Percentiles rank a stretch among this genome's conserved stretches.
phyloP scores from a whole-genome alignment of 1,140 invertebrate genomes.

The Dinoponera quadriceps region DNA sequence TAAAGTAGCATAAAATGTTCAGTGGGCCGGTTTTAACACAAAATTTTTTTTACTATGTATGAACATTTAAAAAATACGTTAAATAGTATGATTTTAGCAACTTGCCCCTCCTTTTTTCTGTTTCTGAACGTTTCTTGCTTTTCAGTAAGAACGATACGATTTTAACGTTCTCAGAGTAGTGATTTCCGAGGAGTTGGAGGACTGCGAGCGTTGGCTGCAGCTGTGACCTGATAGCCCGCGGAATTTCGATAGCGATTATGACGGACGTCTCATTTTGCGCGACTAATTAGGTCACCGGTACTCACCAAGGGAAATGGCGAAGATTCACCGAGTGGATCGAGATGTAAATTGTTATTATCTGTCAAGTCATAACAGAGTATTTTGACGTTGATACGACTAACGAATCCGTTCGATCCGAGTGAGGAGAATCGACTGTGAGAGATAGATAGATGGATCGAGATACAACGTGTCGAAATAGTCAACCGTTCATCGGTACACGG shows the following conservation, averaged over 20 bases:
- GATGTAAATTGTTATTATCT: slow-evolving; percentile 40
- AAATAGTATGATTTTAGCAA: too few relatives aligned
- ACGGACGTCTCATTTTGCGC: slow-evolving; percentile 4
- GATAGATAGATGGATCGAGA: not conserved
- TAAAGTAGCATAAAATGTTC: too few relatives aligned
- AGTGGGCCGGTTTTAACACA: too few relatives aligned
- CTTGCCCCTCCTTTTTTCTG: too few relatives aligned
- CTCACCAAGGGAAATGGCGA: slow-evolving; percentile 12
- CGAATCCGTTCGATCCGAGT: not conserved
- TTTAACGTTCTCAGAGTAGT: not conserved
- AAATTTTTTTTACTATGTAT: too few relatives aligned
- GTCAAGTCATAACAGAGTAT: slow-evolving; percentile 41
- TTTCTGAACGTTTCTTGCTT: too few relatives aligned
- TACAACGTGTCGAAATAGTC: not conserved
- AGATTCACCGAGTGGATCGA: slow-evolving; percentile 49
- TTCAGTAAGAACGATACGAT: not conserved
- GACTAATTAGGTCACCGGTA: slow-evolving; percentile 53
- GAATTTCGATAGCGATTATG: slow-evolving; percentile 21
- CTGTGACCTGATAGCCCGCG: slow-evolving; percentile 1
- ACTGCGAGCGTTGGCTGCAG: too few relatives aligned
- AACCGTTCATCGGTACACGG: not conserved
- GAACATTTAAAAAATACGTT: too few relatives aligned
- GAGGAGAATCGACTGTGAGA: too few relatives aligned
- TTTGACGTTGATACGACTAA: slow-evolving; percentile 55
- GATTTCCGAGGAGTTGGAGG: not conserved